Evolutionary conservation across 2,113 vertebrate species (phyloP).

Genomic region (Jacana jacana): DNA sequence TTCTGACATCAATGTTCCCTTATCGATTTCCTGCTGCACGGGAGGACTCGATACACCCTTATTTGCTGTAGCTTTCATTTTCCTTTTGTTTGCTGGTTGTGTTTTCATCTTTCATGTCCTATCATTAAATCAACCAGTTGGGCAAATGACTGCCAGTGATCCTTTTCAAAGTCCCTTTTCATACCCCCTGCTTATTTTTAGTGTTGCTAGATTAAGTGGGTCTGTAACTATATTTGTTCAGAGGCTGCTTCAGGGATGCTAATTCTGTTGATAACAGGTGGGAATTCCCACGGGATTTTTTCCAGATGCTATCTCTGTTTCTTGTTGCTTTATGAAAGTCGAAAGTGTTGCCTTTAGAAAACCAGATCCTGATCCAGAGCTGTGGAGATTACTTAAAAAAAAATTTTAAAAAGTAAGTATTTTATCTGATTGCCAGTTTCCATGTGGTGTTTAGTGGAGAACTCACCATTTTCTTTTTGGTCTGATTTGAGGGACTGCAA

Average conservation of each 20-base stretch:
- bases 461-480: not conserved
- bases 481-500: slow-evolving; percentile 37
- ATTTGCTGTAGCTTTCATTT: slow-evolving; percentile 2
- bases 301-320: not conserved
- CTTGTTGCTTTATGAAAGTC: not conserved
- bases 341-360: not conserved
- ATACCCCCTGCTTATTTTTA: slow-evolving; percentile 2
- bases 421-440: slow-evolving; percentile 1
- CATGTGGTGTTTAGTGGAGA: not conserved
- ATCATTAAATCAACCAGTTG: slow-evolving; percentile 10
- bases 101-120: not conserved
- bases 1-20: not conserved
- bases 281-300: slow-evolving; percentile 45
- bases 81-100: not conserved
- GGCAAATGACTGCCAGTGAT: not conserved
- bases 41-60: not conserved
- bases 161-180: slow-evolving; percentile 16
- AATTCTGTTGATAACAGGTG: slow-evolving; percentile 38
- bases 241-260: not conserved
- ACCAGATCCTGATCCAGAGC: not conserved
- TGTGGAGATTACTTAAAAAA: not conserved
- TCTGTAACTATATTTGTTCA: slow-evolving; percentile 23
- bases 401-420: not conserved
- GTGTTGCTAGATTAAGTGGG: slow-evolving; percentile 17
- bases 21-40: not conserved